These are phyloP conservation scores for Tenodera sinensis DNA, from an alignment of 2,888 invertebrate genomes.

Conservation along the genomic window DNA sequence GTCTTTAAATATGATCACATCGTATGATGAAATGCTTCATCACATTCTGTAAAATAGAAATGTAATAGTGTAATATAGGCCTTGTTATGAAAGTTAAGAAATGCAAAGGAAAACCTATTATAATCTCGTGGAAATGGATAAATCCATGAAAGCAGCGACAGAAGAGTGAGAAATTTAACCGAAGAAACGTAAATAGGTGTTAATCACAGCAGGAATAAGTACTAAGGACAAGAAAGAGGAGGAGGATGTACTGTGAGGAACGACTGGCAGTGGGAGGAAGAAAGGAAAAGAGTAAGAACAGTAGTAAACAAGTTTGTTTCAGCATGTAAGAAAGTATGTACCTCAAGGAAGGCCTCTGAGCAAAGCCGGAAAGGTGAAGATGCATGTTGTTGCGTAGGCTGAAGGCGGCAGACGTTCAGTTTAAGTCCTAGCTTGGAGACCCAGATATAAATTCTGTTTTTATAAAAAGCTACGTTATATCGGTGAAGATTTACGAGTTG, in stretches of 20 bases:
- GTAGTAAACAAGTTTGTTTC: not conserved
- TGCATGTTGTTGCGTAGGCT: not conserved
- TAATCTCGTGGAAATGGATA: too few species aligned
- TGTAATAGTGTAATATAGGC: too few species aligned
- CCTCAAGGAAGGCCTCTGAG: not conserved
- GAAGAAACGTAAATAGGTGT: too few species aligned
- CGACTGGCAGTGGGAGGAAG: not conserved
- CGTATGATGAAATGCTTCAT: too few species aligned
- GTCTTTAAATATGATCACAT: too few species aligned
- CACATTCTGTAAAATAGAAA: too few species aligned
- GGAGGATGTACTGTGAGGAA: not conserved
- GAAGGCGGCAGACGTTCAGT: not conserved
- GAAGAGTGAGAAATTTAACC: too few species aligned
- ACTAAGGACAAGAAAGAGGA: too few species aligned
- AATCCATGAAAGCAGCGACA: too few species aligned
- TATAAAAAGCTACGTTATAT: not conserved
- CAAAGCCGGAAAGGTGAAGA: not conserved
- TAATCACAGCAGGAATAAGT: too few species aligned
- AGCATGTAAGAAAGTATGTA: not conserved
- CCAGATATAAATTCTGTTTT: not conserved
- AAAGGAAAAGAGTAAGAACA: not conserved
- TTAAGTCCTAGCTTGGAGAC: not conserved
- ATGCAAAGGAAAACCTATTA: too few species aligned
- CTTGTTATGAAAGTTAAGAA: too few species aligned
- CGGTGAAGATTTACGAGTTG: not conserved